Conservation (phyloP, 2,888 invertebrate genomes). For the Pemphredon lugubris region DNA sequence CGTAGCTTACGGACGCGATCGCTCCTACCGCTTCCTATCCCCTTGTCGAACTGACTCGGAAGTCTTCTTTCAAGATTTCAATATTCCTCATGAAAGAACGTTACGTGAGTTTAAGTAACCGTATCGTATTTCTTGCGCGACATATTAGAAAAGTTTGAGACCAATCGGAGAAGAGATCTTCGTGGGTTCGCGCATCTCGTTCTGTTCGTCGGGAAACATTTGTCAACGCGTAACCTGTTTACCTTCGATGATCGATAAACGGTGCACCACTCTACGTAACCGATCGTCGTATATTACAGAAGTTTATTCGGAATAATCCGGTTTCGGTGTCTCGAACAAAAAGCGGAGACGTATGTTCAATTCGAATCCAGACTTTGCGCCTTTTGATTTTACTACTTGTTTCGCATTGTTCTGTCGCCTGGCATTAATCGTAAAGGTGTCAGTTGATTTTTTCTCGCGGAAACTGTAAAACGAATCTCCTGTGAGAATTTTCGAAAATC, state of each 20-base stretch:
- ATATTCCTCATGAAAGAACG: conserved; percentile 15
- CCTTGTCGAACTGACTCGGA: not conserved
- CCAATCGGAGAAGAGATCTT: conserved; percentile 45
- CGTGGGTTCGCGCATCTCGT: conserved; percentile 30
- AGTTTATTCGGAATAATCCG: no score
- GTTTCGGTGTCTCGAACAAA: no score
- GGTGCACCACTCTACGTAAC: no score
- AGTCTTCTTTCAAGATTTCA: not conserved
- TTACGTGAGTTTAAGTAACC: conserved; percentile 43
- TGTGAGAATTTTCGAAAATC: no score
- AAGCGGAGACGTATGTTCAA: no score
- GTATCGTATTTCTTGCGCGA: conserved; percentile 49
- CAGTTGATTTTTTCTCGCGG: no score
- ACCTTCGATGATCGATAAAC: not conserved
- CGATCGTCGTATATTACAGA: no score
- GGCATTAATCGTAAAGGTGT: no score
- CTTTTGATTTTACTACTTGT: no score
- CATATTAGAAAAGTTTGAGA: conserved; percentile 53
- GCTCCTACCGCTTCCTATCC: conserved; percentile 2
- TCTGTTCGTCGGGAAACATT: conserved; percentile 28
- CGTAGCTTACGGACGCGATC: conserved; percentile 25
- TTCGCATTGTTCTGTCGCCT: no score
- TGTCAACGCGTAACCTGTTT: conserved; percentile 34
- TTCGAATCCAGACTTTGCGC: no score
- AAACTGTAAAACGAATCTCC: no score